Evolutionary conservation across 2,113 vertebrate genomes (phyloP).

Genomic region (Noturus placidus): DNA sequence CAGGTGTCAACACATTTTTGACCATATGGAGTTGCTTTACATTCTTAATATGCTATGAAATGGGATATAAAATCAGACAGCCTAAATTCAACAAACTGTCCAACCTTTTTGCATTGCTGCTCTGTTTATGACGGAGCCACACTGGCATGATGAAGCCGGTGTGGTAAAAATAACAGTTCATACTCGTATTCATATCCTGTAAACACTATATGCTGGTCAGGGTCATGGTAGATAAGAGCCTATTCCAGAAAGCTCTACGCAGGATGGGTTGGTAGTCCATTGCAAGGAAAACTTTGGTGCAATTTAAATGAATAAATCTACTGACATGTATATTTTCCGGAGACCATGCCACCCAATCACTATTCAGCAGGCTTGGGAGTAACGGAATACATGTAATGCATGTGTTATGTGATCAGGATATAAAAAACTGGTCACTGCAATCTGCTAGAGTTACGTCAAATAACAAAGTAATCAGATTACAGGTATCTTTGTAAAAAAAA

Average conservation of each 20-base stretch:
- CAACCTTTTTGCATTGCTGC: background rate
- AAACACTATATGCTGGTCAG: background rate
- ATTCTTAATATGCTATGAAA: background rate
- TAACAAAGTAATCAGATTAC: too few species aligned
- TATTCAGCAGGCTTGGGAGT: background rate
- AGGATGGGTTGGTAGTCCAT: background rate
- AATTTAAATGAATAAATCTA: background rate
- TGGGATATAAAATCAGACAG: background rate
- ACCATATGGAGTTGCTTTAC: background rate
- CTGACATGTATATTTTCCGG: background rate
- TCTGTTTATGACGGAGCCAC: background rate
- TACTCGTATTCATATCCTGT: background rate
- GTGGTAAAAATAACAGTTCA: background rate
- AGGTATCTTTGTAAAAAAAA: too few species aligned
- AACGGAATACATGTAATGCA: too few species aligned
- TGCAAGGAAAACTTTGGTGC: background rate
- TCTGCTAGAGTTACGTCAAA: too few species aligned
- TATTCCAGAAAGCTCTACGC: background rate
- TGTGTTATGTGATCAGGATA: too few species aligned
- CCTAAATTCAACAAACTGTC: background rate
- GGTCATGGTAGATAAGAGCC: conserved; percentile 7
- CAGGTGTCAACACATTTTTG: background rate
- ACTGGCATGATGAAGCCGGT: background rate
- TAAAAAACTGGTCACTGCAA: too few species aligned
- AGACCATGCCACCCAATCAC: background rate